Evolutionary conservation across 2,888 invertebrate species (phyloP).

Genomic region (Eupelmus urozonus): DNA sequence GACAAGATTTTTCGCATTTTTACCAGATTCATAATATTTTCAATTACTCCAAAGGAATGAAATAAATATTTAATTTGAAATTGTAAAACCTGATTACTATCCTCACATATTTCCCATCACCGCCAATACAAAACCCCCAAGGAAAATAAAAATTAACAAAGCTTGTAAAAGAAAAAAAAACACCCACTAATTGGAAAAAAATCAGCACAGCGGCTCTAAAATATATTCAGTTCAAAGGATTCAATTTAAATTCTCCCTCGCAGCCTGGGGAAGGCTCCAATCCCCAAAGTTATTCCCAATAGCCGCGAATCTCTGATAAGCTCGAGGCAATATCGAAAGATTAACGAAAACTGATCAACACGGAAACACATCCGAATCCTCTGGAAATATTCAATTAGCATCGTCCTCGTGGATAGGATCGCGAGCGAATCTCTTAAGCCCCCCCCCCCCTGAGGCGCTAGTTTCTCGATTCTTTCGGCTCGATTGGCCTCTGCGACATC

Average conservation of each 20-base stretch:
- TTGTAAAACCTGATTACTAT: no score
- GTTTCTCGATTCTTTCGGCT: slow-evolving; percentile 46
- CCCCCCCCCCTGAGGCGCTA: neutral
- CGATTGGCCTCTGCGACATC: slow-evolving; percentile 38
- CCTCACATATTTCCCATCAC: no score
- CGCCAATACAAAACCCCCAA: no score
- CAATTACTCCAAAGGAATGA: no score
- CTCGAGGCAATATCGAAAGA: slow-evolving; percentile 12
- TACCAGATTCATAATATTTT: no score
- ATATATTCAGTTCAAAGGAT: neutral
- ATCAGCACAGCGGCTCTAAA: neutral
- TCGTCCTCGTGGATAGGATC: neutral
- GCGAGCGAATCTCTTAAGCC: neutral
- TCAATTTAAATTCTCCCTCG: neutral
- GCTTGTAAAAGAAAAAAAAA: neutral
- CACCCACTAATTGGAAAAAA: neutral
- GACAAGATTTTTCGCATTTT: no score
- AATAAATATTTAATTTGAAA: no score
- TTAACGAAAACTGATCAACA: slow-evolving; percentile 32
- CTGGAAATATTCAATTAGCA: slow-evolving; percentile 46
- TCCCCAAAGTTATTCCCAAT: slow-evolving; percentile 8
- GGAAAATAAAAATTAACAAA: neutral
- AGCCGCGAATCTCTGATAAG: neutral
- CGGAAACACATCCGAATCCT: slow-evolving; percentile 7
- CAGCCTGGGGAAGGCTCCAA: neutral